Evolutionary conservation across 2,888 invertebrate genomes (phyloP).

Genomic region (Apotomis turbidana): DNA sequence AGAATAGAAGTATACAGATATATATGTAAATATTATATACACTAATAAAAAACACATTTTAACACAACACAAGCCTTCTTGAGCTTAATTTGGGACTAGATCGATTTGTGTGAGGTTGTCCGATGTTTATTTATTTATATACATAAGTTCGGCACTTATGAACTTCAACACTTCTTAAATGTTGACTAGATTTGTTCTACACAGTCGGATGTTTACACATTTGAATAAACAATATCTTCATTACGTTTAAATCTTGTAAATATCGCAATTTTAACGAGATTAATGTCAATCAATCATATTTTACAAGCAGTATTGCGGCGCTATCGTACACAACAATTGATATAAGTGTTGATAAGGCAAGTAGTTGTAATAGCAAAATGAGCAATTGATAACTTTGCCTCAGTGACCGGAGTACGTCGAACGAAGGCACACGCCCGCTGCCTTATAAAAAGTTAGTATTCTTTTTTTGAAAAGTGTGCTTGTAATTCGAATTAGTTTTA

Average conservation of each 20-base stretch:
- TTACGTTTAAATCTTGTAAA: neutral
- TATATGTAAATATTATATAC: no score
- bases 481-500: neutral
- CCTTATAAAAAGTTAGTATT: constrained; percentile 45
- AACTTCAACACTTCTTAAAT: no score
- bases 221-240: neutral
- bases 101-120: no score
- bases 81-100: no score
- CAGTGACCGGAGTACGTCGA: constrained; percentile 57
- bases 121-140: no score
- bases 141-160: no score
- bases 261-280: constrained; percentile 3
- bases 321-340: constrained; percentile 65
- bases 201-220: no score
- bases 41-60: no score
- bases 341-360: constrained; percentile 74
- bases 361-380: constrained; percentile 56
- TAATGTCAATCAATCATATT: constrained; percentile 57
- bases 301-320: constrained; percentile 54
- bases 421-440: constrained; percentile 14
- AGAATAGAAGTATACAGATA: no score
- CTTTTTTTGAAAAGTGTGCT: constrained; percentile 23
- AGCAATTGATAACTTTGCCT: constrained; percentile 53
- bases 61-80: no score
- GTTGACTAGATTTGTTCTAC: no score